Conservation (phyloP, 1,140 invertebrate genomes). For the Hormaphis cornu region DNA sequence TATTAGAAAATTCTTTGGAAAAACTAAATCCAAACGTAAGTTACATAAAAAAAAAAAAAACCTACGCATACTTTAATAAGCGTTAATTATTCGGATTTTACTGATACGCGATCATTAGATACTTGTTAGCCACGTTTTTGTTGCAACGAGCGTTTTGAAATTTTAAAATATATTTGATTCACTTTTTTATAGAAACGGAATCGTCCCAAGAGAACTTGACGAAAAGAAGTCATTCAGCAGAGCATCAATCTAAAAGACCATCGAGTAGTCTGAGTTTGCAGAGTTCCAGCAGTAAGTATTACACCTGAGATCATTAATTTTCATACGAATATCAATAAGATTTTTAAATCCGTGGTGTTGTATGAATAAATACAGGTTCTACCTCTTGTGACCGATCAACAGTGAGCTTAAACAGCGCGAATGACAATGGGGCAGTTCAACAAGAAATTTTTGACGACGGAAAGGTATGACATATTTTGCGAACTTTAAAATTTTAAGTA, state of each 20-base stretch:
- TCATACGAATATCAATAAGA: background rate
- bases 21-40: conserved; percentile 49
- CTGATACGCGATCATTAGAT: background rate
- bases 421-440: conserved; percentile 66
- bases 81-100: background rate
- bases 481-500: too few species aligned
- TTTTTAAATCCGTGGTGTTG: background rate
- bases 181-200: conserved; percentile 1
- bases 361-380: conserved; percentile 48
- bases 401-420: conserved; percentile 62
- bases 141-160: too few species aligned
- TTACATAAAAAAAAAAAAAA: background rate
- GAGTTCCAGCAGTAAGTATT: conserved; percentile 53
- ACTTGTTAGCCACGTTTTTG: background rate
- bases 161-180: background rate
- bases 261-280: conserved; percentile 63
- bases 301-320: background rate
- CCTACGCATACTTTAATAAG: background rate
- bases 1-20: conserved; percentile 65
- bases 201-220: conserved; percentile 27
- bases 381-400: conserved; percentile 66
- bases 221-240: conserved; percentile 20
- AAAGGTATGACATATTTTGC: conserved; percentile 14
- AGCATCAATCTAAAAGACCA: conserved; percentile 47
- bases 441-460: background rate